Evolutionary conservation across 2,888 invertebrate genomes (phyloP), one percentile per base, ranked within the genome.

Genomic region (Drosophila merina): DNA sequence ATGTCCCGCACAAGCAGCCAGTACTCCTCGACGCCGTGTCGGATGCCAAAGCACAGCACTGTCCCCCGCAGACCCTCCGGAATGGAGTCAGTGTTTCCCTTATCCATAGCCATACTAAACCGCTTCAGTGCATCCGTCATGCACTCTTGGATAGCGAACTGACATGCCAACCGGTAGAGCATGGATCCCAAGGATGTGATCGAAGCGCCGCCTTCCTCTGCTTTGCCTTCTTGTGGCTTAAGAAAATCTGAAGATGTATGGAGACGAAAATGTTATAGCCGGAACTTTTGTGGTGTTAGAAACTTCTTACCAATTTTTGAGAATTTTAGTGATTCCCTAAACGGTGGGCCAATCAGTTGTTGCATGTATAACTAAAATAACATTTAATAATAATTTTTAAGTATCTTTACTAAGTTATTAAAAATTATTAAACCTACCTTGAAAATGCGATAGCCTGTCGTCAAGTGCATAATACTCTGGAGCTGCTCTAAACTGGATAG

Each of bases 101-200:
- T 12, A 1, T 26, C 10, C 25, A 52, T 26, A 7, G 55, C 38
- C 1, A 12, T 4, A 0, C 28, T 2, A 20, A 62, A 62, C 6
- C 31, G 51, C 3, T 36, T 0, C 9, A 14, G 25, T 8, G 67
- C 67, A 10, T 68, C 56, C 26, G 51, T 12, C 8, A 68, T 4
- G 14, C 67, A 68, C 7, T 31, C 67, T 3, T 45, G 28, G 6
- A 68, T 6, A n/a, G 56, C 56, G 25, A 40, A 62, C 28, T 12
- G 38, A 5, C 67, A 68, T 0, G 67, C 55, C 56, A 51, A n/a
- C 5, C 20, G 50, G 31, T 62, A 62, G 40, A 68, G 48, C 4
- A 62, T 38, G 14, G 48, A 7, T 9, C 4, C 36, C 26, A 5
- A 9, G n/a, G n/a, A n/a, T 36, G 25, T 6, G 3, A 7, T 9